A percentile compares a stretch with the other conserved stretches of the same genome.
Conservation (phyloP, 2,113 vertebrate genomes). For the Sapajus apella region DNA sequence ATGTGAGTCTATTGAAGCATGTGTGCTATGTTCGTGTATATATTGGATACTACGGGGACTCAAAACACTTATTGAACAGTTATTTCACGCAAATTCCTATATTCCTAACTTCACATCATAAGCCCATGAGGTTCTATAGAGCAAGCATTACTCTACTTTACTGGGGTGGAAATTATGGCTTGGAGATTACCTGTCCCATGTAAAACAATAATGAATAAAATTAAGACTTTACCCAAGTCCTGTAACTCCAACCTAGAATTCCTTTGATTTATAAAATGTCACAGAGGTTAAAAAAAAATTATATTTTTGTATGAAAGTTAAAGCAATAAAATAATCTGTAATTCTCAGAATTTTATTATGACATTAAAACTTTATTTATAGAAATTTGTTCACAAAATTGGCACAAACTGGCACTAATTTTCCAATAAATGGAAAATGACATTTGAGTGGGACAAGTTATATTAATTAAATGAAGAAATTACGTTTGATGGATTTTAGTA, state of each 20-base stretch:
- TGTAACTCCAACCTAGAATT: background rate
- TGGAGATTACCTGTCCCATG: background rate
- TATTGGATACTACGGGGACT: background rate
- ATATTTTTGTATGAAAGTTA: background rate
- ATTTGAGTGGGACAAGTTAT: background rate
- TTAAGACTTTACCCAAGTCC: background rate
- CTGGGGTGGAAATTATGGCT: background rate
- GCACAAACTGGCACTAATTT: slow-evolving; percentile 39
- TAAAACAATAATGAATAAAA: background rate
- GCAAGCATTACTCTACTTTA: background rate
- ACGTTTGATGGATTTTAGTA: slow-evolving; percentile 39
- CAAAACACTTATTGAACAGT: background rate
- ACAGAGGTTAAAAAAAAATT: background rate
- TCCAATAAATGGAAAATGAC: background rate
- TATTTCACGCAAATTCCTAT: background rate
- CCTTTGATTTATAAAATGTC: background rate
- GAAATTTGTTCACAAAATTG: slow-evolving; percentile 1
- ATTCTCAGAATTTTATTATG: background rate
- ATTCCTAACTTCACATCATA: background rate
- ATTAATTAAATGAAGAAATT: slow-evolving; percentile 38
- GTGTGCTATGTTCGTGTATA: background rate
- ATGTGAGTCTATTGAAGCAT: background rate
- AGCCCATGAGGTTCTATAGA: background rate
- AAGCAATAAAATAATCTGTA: slow-evolving; percentile 3
- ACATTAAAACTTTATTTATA: background rate